These are phyloP conservation scores for Gymnogyps californianus DNA, from an alignment of 2,113 vertebrate genomes.

Conservation along the genomic window DNA sequence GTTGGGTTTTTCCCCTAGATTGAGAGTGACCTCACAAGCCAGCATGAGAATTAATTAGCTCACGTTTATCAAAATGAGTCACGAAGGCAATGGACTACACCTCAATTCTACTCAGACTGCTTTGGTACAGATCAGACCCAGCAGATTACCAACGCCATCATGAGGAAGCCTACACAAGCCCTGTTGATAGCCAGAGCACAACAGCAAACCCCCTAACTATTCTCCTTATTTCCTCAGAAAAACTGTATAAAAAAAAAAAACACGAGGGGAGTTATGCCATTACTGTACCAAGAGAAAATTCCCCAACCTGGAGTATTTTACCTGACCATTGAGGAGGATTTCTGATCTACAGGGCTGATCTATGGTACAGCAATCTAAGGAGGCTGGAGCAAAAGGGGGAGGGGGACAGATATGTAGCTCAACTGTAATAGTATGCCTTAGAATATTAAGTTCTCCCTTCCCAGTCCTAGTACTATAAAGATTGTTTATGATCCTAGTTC, in stretches of 20 bases:
- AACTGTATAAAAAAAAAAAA: not conserved
- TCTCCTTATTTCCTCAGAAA: not conserved
- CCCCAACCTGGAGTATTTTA: not conserved
- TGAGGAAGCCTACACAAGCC: not conserved
- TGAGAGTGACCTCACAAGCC: not conserved
- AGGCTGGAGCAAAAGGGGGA: not conserved
- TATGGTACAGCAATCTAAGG: not conserved
- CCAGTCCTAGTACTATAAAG: not conserved
- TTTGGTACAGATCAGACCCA: not conserved
- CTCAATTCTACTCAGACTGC: not conserved
- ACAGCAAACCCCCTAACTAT: not conserved
- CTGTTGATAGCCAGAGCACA: not conserved
- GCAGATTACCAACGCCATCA: not conserved
- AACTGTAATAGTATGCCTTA: not conserved
- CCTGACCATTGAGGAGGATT: not conserved
- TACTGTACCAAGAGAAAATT: not conserved
- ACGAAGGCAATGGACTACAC: not conserved
- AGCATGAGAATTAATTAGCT: not conserved
- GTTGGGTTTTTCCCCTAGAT: not conserved
- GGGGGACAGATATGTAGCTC: rapidly evolving
- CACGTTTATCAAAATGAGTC: not conserved
- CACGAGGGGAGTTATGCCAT: not conserved
- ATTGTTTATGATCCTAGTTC: not conserved
- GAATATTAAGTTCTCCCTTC: not conserved
- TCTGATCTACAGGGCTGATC: not conserved